phyloP scores from a whole-genome alignment of 2,888 invertebrate species.

The Drosophila pullipes region DNA sequence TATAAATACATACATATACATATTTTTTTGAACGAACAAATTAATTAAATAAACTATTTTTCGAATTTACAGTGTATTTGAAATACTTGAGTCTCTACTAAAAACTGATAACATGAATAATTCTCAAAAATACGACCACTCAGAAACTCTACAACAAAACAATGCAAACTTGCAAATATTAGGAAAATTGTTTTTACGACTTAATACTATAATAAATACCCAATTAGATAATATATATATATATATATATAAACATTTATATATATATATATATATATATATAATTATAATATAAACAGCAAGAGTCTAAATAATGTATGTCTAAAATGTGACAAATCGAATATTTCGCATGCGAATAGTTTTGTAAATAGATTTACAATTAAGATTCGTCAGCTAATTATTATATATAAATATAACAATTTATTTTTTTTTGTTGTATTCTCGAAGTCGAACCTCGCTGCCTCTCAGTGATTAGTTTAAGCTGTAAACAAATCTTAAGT shows the following conservation, averaged over 20 bases:
- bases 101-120: constrained; percentile 55
- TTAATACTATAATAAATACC: constrained; percentile 2
- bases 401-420: constrained; percentile 3
- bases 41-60: constrained; percentile 7
- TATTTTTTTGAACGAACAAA: constrained; percentile 18
- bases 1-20: not conserved
- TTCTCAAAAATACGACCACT: constrained; percentile 75
- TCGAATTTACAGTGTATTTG: constrained; percentile 27
- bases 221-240: not conserved
- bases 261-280: not conserved
- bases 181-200: constrained; percentile 23
- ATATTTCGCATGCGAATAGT: constrained; percentile 52
- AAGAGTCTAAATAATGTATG: constrained; percentile 39
- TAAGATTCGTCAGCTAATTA: constrained; percentile 33
- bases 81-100: constrained; percentile 76
- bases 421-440: constrained; percentile 25
- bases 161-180: constrained; percentile 65
- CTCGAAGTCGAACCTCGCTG: constrained; percentile 82
- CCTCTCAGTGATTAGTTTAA: constrained; percentile 83
- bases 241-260: not conserved
- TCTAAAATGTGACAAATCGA: constrained; percentile 49
- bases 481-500: constrained; percentile 44
- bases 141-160: constrained; percentile 24
- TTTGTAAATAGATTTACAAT: constrained; percentile 54
- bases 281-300: not conserved